These are phyloP conservation scores for Desmodus rotundus DNA, from an alignment of 2,113 vertebrate species.

Conservation along the genomic window DNA sequence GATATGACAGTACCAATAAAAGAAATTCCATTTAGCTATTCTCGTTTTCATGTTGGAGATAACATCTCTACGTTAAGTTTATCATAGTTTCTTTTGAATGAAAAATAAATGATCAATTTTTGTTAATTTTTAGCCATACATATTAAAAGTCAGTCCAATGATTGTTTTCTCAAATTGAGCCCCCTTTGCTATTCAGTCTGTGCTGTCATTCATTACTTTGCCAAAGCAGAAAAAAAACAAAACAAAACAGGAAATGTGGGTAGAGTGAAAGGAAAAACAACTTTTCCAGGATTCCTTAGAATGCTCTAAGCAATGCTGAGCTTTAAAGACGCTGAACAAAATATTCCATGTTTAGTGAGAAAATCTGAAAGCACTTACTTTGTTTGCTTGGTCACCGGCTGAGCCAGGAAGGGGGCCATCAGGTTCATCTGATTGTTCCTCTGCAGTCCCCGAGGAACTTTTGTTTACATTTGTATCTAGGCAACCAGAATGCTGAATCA, in stretches of 20 bases:
- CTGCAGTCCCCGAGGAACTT: conserved; percentile 5
- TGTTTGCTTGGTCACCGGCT: conserved; percentile 52
- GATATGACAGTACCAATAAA: background rate
- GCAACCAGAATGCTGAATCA: conserved; percentile 72
- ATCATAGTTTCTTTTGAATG: background rate
- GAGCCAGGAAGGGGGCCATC: conserved; percentile 55
- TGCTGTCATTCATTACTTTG: background rate
- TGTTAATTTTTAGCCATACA: background rate
- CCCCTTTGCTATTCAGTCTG: background rate
- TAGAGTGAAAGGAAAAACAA: conserved; percentile 18
- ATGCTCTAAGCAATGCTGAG: background rate
- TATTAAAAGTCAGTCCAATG: background rate
- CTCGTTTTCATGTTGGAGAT: background rate
- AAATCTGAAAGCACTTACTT: conserved; percentile 69
- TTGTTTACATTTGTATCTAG: conserved; percentile 79
- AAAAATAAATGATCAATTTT: background rate
- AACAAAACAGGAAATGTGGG: background rate
- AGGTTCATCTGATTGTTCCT: background rate
- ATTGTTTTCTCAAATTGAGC: background rate
- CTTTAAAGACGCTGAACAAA: conserved; percentile 22
- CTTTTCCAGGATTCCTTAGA: background rate
- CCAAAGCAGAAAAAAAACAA: background rate
- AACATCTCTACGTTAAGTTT: background rate
- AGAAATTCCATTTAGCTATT: background rate
- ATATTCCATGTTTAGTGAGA: background rate